Conservation (phyloP, 2,888 invertebrate genomes). For the Microctonus aethiopoides region DNA sequence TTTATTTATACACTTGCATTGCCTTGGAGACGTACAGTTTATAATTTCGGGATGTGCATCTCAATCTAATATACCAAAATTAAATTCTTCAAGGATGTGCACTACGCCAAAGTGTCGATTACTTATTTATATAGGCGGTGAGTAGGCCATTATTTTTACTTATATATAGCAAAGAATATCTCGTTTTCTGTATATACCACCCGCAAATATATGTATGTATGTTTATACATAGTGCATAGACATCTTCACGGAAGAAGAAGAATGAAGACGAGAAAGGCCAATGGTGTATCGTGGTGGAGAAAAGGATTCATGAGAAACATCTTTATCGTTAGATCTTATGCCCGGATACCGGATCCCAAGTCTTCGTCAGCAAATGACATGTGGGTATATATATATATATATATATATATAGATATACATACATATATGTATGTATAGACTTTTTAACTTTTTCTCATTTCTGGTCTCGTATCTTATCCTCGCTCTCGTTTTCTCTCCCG, state of each 20-base stretch:
- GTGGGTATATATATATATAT: constrained; percentile 23
- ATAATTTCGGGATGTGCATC: too few relatives aligned
- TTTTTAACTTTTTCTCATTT: background rate
- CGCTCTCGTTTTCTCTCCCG: constrained; percentile 33
- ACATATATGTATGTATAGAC: too few relatives aligned
- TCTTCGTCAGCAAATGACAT: constrained; percentile 27
- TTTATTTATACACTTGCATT: too few relatives aligned
- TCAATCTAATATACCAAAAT: too few relatives aligned
- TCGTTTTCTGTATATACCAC: too few relatives aligned
- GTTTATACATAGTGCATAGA: constrained; percentile 32
- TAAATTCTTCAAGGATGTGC: too few relatives aligned
- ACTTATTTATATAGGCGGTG: too few relatives aligned
- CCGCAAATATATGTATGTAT: background rate
- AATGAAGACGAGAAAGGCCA: constrained; percentile 28
- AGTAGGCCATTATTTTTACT: too few relatives aligned
- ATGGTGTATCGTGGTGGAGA: background rate
- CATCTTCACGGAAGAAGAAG: constrained; percentile 14
- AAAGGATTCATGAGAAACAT: constrained; percentile 43
- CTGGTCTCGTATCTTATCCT: background rate
- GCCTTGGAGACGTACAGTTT: too few relatives aligned
- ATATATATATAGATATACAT: constrained; percentile 1
- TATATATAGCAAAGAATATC: too few relatives aligned
- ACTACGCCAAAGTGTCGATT: too few relatives aligned
- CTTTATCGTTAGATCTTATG: constrained; percentile 39
- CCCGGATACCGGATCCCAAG: constrained; percentile 14